Conservation (phyloP, 2,113 vertebrate genomes). For the Thymallus thymallus region DNA sequence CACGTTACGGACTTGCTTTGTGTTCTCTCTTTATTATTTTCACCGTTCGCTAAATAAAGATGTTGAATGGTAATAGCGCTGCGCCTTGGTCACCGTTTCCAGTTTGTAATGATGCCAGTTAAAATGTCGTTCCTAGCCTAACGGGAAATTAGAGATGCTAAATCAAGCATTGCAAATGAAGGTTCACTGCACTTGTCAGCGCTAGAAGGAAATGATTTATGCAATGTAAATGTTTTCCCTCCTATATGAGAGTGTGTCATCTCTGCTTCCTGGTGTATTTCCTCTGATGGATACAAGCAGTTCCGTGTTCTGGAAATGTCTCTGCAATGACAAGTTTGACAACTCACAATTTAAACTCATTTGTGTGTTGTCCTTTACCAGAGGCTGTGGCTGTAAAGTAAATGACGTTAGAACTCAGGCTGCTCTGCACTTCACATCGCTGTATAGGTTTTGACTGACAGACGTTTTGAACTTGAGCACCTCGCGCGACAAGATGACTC, state of each 20-base stretch:
- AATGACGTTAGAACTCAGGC: no score
- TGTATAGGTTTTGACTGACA: no score
- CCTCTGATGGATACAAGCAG: slow-evolving; percentile 41
- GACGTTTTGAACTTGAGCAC: no score
- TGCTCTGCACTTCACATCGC: no score
- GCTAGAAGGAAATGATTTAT: slow-evolving; percentile 62
- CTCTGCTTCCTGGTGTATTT: slow-evolving; percentile 38
- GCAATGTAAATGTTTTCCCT: slow-evolving; percentile 57
- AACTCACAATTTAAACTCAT: slow-evolving; percentile 14
- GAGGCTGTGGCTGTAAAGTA: no score
- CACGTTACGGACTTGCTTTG: no score
- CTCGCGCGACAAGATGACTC: no score
- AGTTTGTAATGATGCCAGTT: slow-evolving; percentile 49
- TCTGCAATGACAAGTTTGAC: slow-evolving; percentile 27
- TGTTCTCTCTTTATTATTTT: no score
- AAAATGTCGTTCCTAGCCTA: slow-evolving; percentile 59
- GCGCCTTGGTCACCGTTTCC: no score
- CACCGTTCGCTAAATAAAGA: no score
- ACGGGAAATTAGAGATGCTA: slow-evolving; percentile 67
- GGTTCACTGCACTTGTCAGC: slow-evolving; percentile 61
- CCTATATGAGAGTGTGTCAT: slow-evolving; percentile 53
- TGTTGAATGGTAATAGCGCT: no score
- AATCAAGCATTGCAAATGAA: slow-evolving; percentile 68
- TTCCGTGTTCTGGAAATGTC: slow-evolving; percentile 43
- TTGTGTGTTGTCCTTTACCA: neutral